These are phyloP conservation scores for Eumacrocentrus americanus DNA, from an alignment of 2,888 invertebrate genomes.

Conservation along the genomic window DNA sequence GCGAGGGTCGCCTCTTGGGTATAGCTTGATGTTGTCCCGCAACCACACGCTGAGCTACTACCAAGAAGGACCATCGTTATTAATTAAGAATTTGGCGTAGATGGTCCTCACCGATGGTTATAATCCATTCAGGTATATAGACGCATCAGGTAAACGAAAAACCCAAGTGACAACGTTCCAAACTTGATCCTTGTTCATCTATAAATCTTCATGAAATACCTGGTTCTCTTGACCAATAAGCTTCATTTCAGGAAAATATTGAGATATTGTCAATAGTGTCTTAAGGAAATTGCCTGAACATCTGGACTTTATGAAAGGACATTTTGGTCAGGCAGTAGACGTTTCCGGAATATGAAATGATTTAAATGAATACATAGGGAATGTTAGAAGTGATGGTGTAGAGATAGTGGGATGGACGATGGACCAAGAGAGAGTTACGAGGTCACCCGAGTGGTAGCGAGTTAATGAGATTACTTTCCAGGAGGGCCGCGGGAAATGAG, in stretches of 20 bases:
- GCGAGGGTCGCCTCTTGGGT: constrained; percentile 14
- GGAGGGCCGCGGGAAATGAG: constrained; percentile 50
- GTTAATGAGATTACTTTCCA: constrained; percentile 54
- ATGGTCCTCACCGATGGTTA: too few relatives aligned
- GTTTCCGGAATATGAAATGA: too few relatives aligned
- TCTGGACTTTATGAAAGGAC: not conserved
- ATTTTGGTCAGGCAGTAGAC: too few relatives aligned
- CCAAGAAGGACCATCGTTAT: constrained; percentile 48
- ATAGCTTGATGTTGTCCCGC: constrained; percentile 33
- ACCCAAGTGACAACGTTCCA: too few relatives aligned
- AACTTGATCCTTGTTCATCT: too few relatives aligned
- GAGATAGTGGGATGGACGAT: too few relatives aligned
- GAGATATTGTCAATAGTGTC: not conserved
- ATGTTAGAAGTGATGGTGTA: too few relatives aligned
- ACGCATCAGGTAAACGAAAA: constrained; percentile 34
- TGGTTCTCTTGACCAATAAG: too few relatives aligned
- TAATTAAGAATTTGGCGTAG: constrained; percentile 46
- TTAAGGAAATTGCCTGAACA: not conserved
- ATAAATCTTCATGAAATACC: too few relatives aligned
- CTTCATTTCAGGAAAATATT: constrained; percentile 17
- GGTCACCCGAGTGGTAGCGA: constrained; percentile 38
- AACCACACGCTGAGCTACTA: constrained; percentile 45
- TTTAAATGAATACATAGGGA: too few relatives aligned
- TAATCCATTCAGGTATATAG: constrained; percentile 24
- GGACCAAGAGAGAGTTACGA: too few relatives aligned